phyloP scores from a whole-genome alignment of 2,113 vertebrate species.

The Sinocyclocheilus anophthalmus region DNA sequence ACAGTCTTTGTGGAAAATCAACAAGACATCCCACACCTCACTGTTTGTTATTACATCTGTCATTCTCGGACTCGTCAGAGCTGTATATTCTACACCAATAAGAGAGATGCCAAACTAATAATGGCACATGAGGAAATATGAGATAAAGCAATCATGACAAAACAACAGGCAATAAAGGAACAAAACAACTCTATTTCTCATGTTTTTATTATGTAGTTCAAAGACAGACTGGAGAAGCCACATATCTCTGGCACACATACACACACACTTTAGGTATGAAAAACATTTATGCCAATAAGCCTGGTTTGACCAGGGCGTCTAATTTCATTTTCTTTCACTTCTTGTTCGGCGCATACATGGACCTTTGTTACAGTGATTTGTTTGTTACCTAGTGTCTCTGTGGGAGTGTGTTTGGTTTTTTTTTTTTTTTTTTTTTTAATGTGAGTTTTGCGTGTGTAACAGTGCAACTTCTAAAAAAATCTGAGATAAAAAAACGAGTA shows the following conservation, averaged over 20 bases:
- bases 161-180: slow-evolving; percentile 44
- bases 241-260: background rate
- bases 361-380: too few relatives aligned
- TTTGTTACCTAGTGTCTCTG: too few relatives aligned
- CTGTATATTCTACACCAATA: slow-evolving; percentile 35
- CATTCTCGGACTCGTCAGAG: slow-evolving; percentile 52
- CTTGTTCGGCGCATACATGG: too few relatives aligned
- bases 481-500: background rate
- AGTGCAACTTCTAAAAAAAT: background rate
- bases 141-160: slow-evolving; percentile 25
- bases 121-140: slow-evolving; percentile 46
- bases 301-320: background rate
- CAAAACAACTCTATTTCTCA: slow-evolving; percentile 22
- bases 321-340: background rate
- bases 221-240: background rate
- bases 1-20: slow-evolving; percentile 41
- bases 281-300: background rate
- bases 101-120: slow-evolving; percentile 55
- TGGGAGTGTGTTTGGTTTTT: too few relatives aligned
- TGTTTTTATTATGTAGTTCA: slow-evolving; percentile 21
- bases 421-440: background rate
- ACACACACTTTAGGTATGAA: background rate
- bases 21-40: slow-evolving; percentile 58
- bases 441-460: background rate
- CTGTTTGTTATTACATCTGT: slow-evolving; percentile 60